Base-by-base conservation (phyloP, 1,140 invertebrate genomes). In the Zaprionus taronus region DNA sequence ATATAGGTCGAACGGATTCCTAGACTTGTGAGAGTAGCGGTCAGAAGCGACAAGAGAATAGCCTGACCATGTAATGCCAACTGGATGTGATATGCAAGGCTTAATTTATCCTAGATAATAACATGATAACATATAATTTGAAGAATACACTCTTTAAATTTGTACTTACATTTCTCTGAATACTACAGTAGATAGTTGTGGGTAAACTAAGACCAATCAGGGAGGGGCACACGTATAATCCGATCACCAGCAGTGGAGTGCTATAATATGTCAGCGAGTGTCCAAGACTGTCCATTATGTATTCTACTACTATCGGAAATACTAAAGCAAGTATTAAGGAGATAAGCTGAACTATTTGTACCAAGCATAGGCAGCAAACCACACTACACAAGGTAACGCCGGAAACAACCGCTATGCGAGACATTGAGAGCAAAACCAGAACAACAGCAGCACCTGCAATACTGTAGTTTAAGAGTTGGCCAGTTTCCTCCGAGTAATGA, bases 221-320 rank as follows among this genome's bases (percentile, higher is more conserved):
- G 20, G 75, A 76, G 1, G 82, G 82, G 12, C 79, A 72, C 1
- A 85, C 72, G 60, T 95, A 95, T 2, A 95, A 82, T 0, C 91
- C 89, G 72, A 96, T 95, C 74, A 79, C 15, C 6, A 96, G 72
- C 94, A 95, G 95, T 0, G 95, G 95, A 70, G 94, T 93, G 15
- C 95, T 94, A 79, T 94, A 96, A 95, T 96, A 96, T 75, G 95
- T 94, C 94, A 96, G 94, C 1, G 95, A 94, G 77, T 94, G 93
- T 41, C 94, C 80, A 1, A 71, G 44, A 12, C 63, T 66, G 14
- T 86, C 80, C 9, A 83, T 91, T 5, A 94, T 77, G 41, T 94
- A 71, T 22, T 94, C 94, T 3, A 94, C 75, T n/a, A 94, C 87
- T 22, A 93, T 92, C 2, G 83, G 93, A 24, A 95, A 63, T 62